These are phyloP conservation scores for Grus americana DNA, from an alignment of 2,113 vertebrate species.

Conservation along the genomic window DNA sequence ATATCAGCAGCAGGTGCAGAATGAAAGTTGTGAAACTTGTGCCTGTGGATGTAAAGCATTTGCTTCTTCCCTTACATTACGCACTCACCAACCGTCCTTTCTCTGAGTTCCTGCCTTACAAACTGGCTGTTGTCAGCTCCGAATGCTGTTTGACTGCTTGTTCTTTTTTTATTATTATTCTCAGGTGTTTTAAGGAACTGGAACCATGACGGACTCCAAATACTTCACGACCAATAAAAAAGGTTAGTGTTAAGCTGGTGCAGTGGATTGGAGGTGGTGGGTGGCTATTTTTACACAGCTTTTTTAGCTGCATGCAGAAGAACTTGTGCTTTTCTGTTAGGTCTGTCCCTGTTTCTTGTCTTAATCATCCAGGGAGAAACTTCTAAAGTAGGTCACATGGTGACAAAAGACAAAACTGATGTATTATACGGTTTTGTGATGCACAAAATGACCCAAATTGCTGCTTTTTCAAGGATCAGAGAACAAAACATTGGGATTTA, in stretches of 20 bases:
- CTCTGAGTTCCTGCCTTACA: neutral
- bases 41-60: neutral
- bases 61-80: accelerated
- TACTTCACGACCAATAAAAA: constrained; percentile 99
- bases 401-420: constrained; percentile 15
- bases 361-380: constrained; percentile 46
- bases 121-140: neutral
- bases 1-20: neutral
- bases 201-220: constrained; percentile 97
- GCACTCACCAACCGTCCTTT: accelerated
- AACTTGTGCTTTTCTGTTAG: constrained; percentile 20
- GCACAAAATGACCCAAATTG: neutral
- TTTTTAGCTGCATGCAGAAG: neutral
- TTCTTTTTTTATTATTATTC: neutral
- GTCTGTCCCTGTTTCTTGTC: constrained; percentile 49
- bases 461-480: neutral
- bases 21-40: neutral
- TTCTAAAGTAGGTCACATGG: constrained; percentile 40
- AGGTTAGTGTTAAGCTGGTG: constrained; percentile 75
- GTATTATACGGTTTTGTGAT: accelerated
- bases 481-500: neutral
- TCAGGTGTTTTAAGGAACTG: constrained; percentile 74
- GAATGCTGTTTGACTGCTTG: neutral
- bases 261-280: neutral
- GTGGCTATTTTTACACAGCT: constrained; percentile 41